phyloP scores from a whole-genome alignment of 2,797 vertebrate species.

The Phoebastria nigripes region DNA sequence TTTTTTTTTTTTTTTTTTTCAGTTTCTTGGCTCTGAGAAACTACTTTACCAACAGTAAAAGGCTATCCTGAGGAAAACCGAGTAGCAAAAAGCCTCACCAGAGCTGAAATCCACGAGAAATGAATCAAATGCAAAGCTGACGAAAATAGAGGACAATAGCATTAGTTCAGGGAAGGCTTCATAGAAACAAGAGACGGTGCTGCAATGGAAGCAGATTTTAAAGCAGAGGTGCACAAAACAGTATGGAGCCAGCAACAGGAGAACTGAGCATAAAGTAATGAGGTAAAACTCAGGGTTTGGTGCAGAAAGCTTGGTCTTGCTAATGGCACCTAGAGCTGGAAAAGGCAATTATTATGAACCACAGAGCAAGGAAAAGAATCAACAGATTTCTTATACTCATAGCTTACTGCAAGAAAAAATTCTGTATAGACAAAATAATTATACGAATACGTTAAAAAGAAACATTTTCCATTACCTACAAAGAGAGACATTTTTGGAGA shows the following conservation, averaged over 20 bases:
- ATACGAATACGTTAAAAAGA: not conserved
- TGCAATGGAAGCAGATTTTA: not conserved
- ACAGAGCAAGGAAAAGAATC: not conserved
- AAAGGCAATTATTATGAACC: not conserved
- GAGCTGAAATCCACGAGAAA: not conserved
- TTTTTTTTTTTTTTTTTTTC: too few species aligned
- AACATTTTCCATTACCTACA: slow-evolving; percentile 4
- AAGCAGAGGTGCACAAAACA: not conserved
- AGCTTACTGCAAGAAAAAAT: not conserved
- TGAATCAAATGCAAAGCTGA: not conserved
- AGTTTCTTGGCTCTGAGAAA: not conserved
- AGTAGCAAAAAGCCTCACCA: not conserved
- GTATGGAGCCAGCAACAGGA: not conserved
- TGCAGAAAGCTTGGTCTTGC: not conserved
- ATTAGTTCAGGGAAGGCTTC: not conserved
- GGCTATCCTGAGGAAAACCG: not conserved
- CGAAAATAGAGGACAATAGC: not conserved
- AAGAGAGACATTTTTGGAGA: not conserved
- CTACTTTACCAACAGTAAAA: not conserved
- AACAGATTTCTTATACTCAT: not conserved
- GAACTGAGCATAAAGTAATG: not conserved
- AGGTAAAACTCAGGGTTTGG: not conserved
- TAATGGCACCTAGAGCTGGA: not conserved
- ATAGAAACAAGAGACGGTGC: not conserved
- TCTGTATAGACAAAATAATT: not conserved